phyloP scores from a whole-genome alignment of 2,113 vertebrate species.

The Cyrtonyx montezumae region DNA sequence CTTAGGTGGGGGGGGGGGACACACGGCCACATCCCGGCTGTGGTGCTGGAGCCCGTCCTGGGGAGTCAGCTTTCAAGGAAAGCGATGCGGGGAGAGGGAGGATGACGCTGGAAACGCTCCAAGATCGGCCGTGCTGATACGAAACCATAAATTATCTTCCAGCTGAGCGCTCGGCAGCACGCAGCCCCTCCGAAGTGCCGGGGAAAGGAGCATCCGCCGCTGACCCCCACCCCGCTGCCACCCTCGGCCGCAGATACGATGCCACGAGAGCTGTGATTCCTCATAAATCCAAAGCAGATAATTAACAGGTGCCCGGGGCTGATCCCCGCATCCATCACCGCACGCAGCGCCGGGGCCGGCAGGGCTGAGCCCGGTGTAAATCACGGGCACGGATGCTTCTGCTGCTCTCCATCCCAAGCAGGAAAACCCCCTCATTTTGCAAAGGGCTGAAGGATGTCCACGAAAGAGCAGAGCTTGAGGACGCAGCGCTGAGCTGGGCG shows the following conservation, averaged over 20 bases:
- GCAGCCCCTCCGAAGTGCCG: neutral
- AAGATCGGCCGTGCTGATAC: slow-evolving; percentile 51
- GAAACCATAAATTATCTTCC: slow-evolving; percentile 50
- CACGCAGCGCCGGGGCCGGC: neutral
- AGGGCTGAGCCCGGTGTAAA: neutral
- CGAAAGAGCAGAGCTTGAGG: neutral
- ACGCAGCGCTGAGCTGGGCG: neutral
- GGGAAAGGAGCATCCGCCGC: neutral
- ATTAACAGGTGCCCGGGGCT: slow-evolving; percentile 8
- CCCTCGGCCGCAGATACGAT: neutral
- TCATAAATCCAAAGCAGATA: neutral
- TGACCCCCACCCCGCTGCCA: neutral
- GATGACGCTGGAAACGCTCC: slow-evolving; percentile 60
- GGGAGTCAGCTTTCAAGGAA: slow-evolving; percentile 57
- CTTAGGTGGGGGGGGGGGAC: neutral
- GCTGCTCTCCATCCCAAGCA: no score
- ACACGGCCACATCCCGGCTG: accelerated
- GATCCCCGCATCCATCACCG: slow-evolving; percentile 36
- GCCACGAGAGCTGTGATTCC: neutral
- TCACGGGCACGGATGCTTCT: neutral
- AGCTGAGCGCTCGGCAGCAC: neutral
- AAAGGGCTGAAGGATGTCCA: neutral
- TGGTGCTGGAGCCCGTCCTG: neutral
- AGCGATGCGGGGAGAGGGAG: slow-evolving; percentile 20
- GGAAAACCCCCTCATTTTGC: accelerated